phyloP scores from a whole-genome alignment of 2,113 vertebrate species.

The Conger conger region DNA sequence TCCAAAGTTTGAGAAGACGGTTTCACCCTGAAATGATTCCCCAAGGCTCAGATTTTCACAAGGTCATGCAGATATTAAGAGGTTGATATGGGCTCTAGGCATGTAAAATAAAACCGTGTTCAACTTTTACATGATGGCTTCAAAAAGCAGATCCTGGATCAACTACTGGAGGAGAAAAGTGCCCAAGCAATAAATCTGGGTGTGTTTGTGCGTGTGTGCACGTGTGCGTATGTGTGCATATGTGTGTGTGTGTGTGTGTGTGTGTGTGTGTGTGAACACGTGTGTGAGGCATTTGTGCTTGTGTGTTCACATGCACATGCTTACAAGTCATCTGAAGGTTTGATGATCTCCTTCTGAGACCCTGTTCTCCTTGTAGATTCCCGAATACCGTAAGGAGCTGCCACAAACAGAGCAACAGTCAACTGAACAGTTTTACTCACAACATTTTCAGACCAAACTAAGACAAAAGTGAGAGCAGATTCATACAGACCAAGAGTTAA shows the following conservation, averaged over 20 bases:
- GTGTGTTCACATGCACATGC: conserved; percentile 32
- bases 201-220: no score
- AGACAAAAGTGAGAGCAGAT: not conserved
- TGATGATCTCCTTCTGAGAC: conserved; percentile 81
- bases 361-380: conserved; percentile 92
- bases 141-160: not conserved
- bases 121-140: not conserved
- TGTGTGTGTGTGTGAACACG: no score
- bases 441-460: not conserved
- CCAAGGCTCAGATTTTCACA: not conserved
- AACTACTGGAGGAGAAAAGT: not conserved
- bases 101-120: not conserved
- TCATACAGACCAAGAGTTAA: no score
- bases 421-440: not conserved
- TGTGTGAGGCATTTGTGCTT: not conserved
- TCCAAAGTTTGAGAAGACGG: not conserved
- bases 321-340: conserved; percentile 78
- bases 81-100: not conserved
- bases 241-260: not conserved
- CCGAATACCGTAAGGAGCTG: conserved; percentile 94
- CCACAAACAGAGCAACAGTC: not conserved
- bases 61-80: not conserved
- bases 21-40: not conserved
- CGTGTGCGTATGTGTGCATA: no score
- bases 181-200: not conserved